Conservation (phyloP, 2,888 invertebrate genomes). For the Yponomeuta sedellus region DNA sequence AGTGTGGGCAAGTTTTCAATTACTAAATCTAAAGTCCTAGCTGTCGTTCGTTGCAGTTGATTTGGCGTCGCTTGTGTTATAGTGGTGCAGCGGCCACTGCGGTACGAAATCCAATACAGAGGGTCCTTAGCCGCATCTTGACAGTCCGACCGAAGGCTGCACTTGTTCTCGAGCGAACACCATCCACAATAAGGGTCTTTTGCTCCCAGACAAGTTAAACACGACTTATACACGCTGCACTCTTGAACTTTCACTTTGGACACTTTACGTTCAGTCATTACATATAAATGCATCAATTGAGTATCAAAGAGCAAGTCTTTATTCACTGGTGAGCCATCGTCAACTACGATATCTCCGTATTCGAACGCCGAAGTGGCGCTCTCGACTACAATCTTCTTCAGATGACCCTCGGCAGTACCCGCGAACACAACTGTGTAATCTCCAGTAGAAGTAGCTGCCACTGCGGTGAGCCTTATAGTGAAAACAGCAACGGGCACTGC, state of each 20-base stretch:
- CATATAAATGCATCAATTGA: slow-evolving; percentile 93
- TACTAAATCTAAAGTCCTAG: slow-evolving; percentile 92
- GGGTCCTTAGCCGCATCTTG: slow-evolving; percentile 94
- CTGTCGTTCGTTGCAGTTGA: slow-evolving; percentile 94
- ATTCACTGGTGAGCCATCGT: slow-evolving; percentile 88
- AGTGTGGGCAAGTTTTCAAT: slow-evolving; percentile 97
- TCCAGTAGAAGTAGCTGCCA: slow-evolving; percentile 95
- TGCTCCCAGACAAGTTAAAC: slow-evolving; percentile 93
- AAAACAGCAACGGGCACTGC: slow-evolving; percentile 91
- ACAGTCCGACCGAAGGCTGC: slow-evolving; percentile 93
- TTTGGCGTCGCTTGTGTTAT: slow-evolving; percentile 94
- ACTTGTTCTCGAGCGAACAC: slow-evolving; percentile 97
- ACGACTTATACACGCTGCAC: slow-evolving; percentile 93
- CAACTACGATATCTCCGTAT: slow-evolving; percentile 92
- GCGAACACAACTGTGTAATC: slow-evolving; percentile 99
- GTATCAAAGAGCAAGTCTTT: slow-evolving; percentile 95
- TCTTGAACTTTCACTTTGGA: slow-evolving; percentile 96
- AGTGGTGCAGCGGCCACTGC: slow-evolving; percentile 96
- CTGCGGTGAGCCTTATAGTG: slow-evolving; percentile 89
- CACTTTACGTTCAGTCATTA: slow-evolving; percentile 94
- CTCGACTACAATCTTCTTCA: slow-evolving; percentile 97
- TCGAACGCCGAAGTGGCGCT: slow-evolving; percentile 89
- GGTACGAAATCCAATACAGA: slow-evolving; percentile 97
- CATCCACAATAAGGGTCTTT: slow-evolving; percentile 98
- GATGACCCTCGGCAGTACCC: slow-evolving; percentile 92